These are phyloP conservation scores for Hirtodrosophila cameraria DNA, from an alignment of 2,888 invertebrate genomes.

Conservation along the genomic window DNA sequence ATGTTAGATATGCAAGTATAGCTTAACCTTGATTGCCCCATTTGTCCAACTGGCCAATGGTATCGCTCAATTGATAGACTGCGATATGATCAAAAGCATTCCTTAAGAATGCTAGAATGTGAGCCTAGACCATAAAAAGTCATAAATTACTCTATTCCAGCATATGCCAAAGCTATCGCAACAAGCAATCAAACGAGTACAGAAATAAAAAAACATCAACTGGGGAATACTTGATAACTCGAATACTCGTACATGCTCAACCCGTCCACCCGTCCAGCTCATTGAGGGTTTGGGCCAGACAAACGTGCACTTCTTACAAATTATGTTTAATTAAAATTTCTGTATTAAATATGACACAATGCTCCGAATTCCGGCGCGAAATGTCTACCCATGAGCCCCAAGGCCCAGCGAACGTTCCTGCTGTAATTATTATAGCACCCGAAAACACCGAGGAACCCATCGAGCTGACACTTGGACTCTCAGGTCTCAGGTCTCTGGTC, in stretches of 20 bases:
- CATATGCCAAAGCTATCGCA: constrained; percentile 49
- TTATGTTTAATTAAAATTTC: constrained; percentile 84
- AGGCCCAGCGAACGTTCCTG: constrained; percentile 27
- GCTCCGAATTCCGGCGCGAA: constrained; percentile 83
- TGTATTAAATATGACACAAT: constrained; percentile 85
- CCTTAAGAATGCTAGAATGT: constrained; percentile 64
- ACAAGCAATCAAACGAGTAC: constrained; percentile 41
- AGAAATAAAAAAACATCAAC: too few relatives aligned
- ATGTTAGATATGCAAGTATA: constrained; percentile 4
- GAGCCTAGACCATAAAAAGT: constrained; percentile 62
- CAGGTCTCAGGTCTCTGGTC: too few relatives aligned
- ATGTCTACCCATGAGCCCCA: constrained; percentile 58
- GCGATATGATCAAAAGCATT: constrained; percentile 67
- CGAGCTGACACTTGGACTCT: constrained; percentile 11
- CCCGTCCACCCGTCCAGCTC: constrained; percentile 7
- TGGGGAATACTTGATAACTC: constrained; percentile 21
- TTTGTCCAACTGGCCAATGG: constrained; percentile 29
- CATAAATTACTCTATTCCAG: constrained; percentile 76
- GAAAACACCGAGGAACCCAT: constrained; percentile 16
- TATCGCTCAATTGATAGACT: constrained; percentile 49
- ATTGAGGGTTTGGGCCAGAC: constrained; percentile 17
- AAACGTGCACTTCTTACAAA: constrained; percentile 83
- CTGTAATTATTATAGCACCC: constrained; percentile 74
- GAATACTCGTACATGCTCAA: constrained; percentile 7
- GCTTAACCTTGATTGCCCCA: constrained; percentile 4